phyloP scores from a whole-genome alignment of 53 echinoderm and acorn worm genomes.

The Glandiceps talaboti region DNA sequence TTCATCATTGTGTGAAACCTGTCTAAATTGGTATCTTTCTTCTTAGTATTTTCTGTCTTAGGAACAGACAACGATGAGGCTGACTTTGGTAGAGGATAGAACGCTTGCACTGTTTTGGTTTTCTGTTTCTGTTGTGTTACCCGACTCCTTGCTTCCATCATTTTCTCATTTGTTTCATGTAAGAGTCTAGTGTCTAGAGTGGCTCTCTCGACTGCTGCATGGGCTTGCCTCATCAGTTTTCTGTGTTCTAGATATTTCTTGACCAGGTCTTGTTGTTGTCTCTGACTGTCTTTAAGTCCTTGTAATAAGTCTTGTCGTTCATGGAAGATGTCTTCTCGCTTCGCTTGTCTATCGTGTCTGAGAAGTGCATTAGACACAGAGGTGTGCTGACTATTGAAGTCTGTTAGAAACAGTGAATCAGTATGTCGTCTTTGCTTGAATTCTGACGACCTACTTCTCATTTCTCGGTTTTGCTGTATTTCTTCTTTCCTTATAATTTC shows the following conservation, averaged over 20 bases:
- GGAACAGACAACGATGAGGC: slow-evolving; percentile 18
- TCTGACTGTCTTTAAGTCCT: slow-evolving; percentile 33
- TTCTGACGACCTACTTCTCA: slow-evolving; percentile 28
- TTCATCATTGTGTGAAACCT: slow-evolving; percentile 71
- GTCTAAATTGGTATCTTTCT: slow-evolving; percentile 63
- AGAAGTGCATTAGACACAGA: slow-evolving; percentile 92
- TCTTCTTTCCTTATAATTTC: slow-evolving; percentile 28
- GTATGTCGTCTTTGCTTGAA: slow-evolving; percentile 16
- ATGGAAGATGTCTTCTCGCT: slow-evolving; percentile 22
- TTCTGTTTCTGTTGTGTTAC: slow-evolving; percentile 63
- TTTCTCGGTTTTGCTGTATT: slow-evolving; percentile 29
- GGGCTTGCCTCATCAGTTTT: slow-evolving; percentile 88
- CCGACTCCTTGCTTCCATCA: slow-evolving; percentile 49
- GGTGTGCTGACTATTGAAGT: slow-evolving; percentile 80
- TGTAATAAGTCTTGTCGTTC: slow-evolving; percentile 24
- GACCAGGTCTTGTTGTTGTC: slow-evolving; percentile 53
- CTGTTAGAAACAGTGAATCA: slow-evolving; percentile 45
- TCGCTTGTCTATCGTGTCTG: slow-evolving; percentile 60
- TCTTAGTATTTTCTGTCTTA: slow-evolving; percentile 26
- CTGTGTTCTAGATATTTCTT: slow-evolving; percentile 77
- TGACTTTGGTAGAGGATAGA: slow-evolving; percentile 77
- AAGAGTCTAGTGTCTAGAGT: slow-evolving; percentile 63
- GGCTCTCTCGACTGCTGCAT: slow-evolving; percentile 60
- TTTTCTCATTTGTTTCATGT: slow-evolving; percentile 58
- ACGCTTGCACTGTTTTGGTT: slow-evolving; percentile 44